Evolutionary conservation across 2,797 vertebrate genomes (phyloP).

Genomic region (Rhadinocentrus ornatus): DNA sequence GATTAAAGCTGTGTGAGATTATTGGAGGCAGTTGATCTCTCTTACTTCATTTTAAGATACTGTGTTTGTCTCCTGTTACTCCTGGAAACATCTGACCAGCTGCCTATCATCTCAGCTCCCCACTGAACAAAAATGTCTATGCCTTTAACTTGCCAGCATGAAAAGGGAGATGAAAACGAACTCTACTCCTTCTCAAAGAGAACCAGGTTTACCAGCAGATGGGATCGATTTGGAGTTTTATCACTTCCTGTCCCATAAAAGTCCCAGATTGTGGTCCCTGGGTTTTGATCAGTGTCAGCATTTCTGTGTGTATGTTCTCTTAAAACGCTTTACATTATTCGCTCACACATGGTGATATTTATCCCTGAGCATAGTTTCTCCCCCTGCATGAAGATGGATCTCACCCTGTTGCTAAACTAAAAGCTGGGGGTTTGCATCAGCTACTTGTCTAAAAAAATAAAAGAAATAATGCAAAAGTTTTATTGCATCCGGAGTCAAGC

Average conservation of each 20-base stretch:
- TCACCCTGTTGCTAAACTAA: slow-evolving; percentile 16
- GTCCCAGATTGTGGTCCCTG: slow-evolving; percentile 66
- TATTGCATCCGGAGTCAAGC: neutral
- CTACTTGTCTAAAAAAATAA: neutral
- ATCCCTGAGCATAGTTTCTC: slow-evolving; percentile 19
- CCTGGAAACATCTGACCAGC: slow-evolving; percentile 22
- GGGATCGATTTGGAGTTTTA: slow-evolving; percentile 82
- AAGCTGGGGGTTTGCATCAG: slow-evolving; percentile 14
- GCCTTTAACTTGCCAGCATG: slow-evolving; percentile 32
- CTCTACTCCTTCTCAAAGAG: slow-evolving; percentile 43
- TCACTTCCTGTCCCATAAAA: slow-evolving; percentile 82
- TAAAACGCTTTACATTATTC: slow-evolving; percentile 62
- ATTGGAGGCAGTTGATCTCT: slow-evolving; percentile 18
- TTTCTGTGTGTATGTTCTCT: slow-evolving; percentile 65
- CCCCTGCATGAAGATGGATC: neutral
- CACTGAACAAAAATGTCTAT: slow-evolving; percentile 45
- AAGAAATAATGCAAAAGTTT: neutral
- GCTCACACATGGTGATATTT: slow-evolving; percentile 31
- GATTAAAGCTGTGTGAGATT: slow-evolving; percentile 32
- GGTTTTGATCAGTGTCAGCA: slow-evolving; percentile 75
- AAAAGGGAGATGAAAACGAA: slow-evolving; percentile 46
- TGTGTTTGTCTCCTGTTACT: slow-evolving; percentile 35
- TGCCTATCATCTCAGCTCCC: slow-evolving; percentile 49
- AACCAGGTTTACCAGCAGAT: slow-evolving; percentile 76
- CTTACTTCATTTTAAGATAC: slow-evolving; percentile 21